Base-by-base conservation (phyloP, 2,113 vertebrate genomes). In the Eolophus roseicapilla region DNA sequence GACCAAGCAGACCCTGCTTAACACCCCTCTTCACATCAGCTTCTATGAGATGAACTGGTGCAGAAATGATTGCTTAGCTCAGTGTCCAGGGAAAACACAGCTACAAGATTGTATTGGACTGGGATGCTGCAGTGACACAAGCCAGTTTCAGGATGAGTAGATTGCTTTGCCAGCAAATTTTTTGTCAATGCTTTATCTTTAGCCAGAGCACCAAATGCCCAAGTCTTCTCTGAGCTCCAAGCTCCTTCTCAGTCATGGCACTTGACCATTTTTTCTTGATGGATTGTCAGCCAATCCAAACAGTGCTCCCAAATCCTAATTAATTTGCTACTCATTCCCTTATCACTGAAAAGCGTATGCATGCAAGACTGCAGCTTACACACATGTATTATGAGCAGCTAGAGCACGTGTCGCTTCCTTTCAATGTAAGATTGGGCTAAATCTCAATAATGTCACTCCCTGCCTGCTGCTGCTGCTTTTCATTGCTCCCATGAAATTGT, bases 231-330 rank as follows among this genome's bases (percentile, higher is more conserved):
- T 70, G 53, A 88, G 59, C 43, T 92, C 74, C 65, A 80, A 89
- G 49, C 23, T 49, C 37, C 63, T 93, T 84, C 92, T 83, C 67
- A 92, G 83, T 80, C 70, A 41, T 19, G 49, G 74, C 70, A 89
- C 50, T 80, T 80, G 57, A 93, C 49, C 37, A 39, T 74, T 81
- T 79, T 93, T 75, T 62, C 82, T 79, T 82, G 79, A 53, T 68
- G 35, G 73, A 70, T 79, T 84, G 37, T 52, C 83, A 92, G 88
- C 64, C 83, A 79, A 79, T 63, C 59, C 62, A 14, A 91, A 91
- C 62, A 92, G 73, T 46, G 16, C 18, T 93, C n/a, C 44, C 67
- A 89, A n/a, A 53, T 93, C 57, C 77, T 76, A 86, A 94, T 92
- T 87, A 93, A 91, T 94, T 94, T 49, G 28, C 71, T 59, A 5